Evolutionary conservation across 2,113 vertebrate species (phyloP).

Genomic region (Caloenas nicobarica): DNA sequence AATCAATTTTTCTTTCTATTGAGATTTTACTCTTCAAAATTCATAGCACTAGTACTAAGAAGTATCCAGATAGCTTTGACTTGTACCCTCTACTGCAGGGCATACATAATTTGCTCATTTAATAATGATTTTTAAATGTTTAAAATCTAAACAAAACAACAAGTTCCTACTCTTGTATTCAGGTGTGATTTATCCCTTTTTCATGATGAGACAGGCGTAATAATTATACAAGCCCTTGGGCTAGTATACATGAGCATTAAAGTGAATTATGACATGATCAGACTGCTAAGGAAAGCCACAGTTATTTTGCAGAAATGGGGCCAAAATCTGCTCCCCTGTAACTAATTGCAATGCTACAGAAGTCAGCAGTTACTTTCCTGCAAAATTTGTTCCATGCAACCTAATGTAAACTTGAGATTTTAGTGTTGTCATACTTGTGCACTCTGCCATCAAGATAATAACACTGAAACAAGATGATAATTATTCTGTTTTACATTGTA

Average conservation of each 20-base stretch:
- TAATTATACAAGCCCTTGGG: slow-evolving; percentile 49
- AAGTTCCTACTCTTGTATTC: slow-evolving; percentile 53
- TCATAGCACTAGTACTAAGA: not conserved
- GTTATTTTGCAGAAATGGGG: slow-evolving; percentile 26
- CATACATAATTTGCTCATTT: slow-evolving; percentile 47
- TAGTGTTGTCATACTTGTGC: not conserved
- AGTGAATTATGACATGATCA: slow-evolving; percentile 61
- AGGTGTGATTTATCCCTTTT: slow-evolving; percentile 48
- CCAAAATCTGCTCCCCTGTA: not conserved
- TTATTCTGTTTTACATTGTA: not conserved
- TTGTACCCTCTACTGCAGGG: slow-evolving; percentile 25
- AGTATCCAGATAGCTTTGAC: not conserved
- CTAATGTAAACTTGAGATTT: not conserved
- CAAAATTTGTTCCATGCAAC: not conserved
- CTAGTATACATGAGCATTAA: slow-evolving; percentile 18
- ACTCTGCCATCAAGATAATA: not conserved
- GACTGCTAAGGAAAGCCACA: slow-evolving; percentile 53
- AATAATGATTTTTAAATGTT: slow-evolving; percentile 52
- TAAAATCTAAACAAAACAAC: slow-evolving; percentile 62
- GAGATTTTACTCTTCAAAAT: not conserved
- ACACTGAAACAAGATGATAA: not conserved
- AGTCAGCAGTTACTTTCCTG: not conserved
- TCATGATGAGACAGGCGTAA: slow-evolving; percentile 54
- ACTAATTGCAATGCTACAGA: not conserved
- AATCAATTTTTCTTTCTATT: not conserved